Evolutionary conservation across 1,140 invertebrate species (phyloP).

Genomic region (Neuroterus valhalla): DNA sequence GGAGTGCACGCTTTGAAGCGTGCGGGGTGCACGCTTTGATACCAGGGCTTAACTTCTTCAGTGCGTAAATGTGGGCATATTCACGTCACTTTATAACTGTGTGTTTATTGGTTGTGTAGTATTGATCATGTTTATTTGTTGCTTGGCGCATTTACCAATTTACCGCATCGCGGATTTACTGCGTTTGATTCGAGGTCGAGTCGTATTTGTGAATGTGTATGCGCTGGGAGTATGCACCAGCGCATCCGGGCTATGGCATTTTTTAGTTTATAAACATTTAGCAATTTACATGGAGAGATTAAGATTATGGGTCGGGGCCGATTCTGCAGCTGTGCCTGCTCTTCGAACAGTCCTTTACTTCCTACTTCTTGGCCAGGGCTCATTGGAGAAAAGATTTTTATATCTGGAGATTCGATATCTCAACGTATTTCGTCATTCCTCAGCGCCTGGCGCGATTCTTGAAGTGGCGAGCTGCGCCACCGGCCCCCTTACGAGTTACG

Average conservation of each 20-base stretch:
- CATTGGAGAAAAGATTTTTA: too few relatives aligned
- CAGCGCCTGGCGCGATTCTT: slow-evolving; percentile 37
- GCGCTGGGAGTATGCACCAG: slow-evolving; percentile 77
- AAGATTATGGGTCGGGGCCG: slow-evolving; percentile 71
- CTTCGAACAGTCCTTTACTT: slow-evolving; percentile 21
- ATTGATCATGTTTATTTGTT: slow-evolving; percentile 55
- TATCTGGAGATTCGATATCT: background rate
- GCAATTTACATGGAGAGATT: slow-evolving; percentile 77
- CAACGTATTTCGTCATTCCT: slow-evolving; percentile 33
- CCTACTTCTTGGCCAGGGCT: slow-evolving; percentile 4
- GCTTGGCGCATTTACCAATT: slow-evolving; percentile 50
- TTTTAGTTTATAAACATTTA: slow-evolving; percentile 77
- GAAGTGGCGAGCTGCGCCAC: slow-evolving; percentile 55
- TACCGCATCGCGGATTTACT: slow-evolving; percentile 56
- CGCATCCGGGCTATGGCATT: slow-evolving; percentile 77
- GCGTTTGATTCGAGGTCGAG: slow-evolving; percentile 73
- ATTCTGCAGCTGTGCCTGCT: slow-evolving; percentile 36
- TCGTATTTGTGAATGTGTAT: slow-evolving; percentile 77
- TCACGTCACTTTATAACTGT: slow-evolving; percentile 54
- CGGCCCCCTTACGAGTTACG: slow-evolving; percentile 74
- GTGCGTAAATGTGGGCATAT: slow-evolving; percentile 64
- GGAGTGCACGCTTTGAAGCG: slow-evolving; percentile 70
- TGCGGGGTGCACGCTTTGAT: slow-evolving; percentile 70
- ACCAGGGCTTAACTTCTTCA: slow-evolving; percentile 68
- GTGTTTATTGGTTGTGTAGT: slow-evolving; percentile 63